These are phyloP conservation scores for Oscheius myriophilus DNA, from an alignment of 2,888 invertebrate species.

Conservation along the genomic window DNA sequence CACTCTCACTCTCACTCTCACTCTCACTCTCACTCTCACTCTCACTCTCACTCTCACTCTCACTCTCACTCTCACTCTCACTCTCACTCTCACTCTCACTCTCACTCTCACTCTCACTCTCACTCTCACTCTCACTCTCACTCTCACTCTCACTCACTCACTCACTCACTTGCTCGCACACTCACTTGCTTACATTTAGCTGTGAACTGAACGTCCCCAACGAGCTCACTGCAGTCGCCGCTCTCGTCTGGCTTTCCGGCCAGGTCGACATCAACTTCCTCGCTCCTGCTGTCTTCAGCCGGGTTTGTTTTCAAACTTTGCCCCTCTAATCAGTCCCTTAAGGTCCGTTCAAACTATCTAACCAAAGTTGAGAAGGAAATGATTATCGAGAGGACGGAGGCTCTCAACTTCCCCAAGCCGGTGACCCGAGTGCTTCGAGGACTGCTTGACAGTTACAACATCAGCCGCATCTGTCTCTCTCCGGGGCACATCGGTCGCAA, in stretches of 20 bases:
- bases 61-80: no score
- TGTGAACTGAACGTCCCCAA: slow-evolving; percentile 26
- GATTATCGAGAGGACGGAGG: slow-evolving; percentile 6
- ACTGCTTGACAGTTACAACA: slow-evolving; percentile 6
- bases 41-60: no score
- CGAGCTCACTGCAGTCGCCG: slow-evolving; percentile 22
- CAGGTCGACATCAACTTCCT: neutral
- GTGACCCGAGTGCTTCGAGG: neutral
- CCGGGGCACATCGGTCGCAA: slow-evolving; percentile 9
- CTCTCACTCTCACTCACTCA: no score
- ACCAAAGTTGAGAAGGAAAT: slow-evolving; percentile 7
- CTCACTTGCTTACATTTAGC: neutral
- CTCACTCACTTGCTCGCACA: neutral
- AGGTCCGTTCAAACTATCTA: slow-evolving; percentile 20
- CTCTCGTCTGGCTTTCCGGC: slow-evolving; percentile 20
- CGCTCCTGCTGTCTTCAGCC: slow-evolving; percentile 20
- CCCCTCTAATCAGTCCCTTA: neutral
- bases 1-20: no score
- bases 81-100: no score
- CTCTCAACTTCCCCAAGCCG: slow-evolving; percentile 16
- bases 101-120: no score
- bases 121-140: no score
- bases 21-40: no score
- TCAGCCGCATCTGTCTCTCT: slow-evolving; percentile 13
- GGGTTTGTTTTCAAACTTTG: no score